These are phyloP conservation scores for Tachystola acroxantha DNA, from an alignment of 2,888 invertebrate genomes.

Conservation along the genomic window DNA sequence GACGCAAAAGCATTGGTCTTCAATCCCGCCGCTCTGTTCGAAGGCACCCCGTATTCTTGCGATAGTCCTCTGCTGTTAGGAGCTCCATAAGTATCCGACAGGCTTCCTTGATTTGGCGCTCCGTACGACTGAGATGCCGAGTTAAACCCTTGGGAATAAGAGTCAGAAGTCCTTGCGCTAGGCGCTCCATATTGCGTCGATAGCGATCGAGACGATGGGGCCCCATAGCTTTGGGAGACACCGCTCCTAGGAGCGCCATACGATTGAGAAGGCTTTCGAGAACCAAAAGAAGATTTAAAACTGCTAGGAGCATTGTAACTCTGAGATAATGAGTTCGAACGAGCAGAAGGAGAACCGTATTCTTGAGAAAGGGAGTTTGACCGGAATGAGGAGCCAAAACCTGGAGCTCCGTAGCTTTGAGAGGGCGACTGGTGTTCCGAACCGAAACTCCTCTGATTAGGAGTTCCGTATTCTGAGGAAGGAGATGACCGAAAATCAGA, in stretches of 20 bases:
- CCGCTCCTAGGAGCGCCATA: conserved; percentile 17
- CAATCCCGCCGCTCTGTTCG: conserved; percentile 32
- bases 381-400: conserved; percentile 10
- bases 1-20: conserved; percentile 50
- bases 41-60: conserved; percentile 69
- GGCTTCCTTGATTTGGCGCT: conserved; percentile 28
- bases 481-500: conserved; percentile 36
- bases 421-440: conserved; percentile 27
- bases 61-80: conserved; percentile 48
- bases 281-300: conserved; percentile 27
- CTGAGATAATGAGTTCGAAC: conserved; percentile 28
- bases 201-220: conserved; percentile 26
- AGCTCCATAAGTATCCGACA: conserved; percentile 50
- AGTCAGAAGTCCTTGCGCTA: conserved; percentile 29
- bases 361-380: conserved; percentile 26
- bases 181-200: conserved; percentile 35
- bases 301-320: conserved; percentile 16
- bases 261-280: conserved; percentile 33
- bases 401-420: conserved; percentile 30
- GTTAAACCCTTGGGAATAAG: conserved; percentile 29
- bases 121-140: conserved; percentile 41
- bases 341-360: conserved; percentile 29
- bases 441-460: conserved; percentile 4
- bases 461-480: conserved; percentile 36
- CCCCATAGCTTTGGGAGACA: conserved; percentile 26